Evolutionary conservation across 2,888 invertebrate species (phyloP), one percentile per base, ranked within the genome.

Genomic region (Trichogramma dendrolimi): DNA sequence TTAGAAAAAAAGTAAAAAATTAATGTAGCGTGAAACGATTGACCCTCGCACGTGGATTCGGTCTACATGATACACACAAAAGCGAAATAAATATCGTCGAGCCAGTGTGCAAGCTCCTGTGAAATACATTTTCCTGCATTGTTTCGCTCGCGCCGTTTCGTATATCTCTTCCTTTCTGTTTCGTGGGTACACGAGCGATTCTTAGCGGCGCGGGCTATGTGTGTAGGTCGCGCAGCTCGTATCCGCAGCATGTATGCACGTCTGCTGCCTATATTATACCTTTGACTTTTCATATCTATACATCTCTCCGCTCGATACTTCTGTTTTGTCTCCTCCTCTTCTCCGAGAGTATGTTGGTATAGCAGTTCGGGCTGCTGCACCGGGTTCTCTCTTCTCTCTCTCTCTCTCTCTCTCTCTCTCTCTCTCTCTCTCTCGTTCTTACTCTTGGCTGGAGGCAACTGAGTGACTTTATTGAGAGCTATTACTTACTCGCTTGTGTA

Each of bases 11-110:
- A 73, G 74, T 72, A 75, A 75, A 73, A 69, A 72, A 71, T 71
- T 73, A 75, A 73, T 73, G 74, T 75, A 75, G 73, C 75, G 73
- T 72, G 72, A 73, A 75, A 75, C 72, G 71, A 69, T 68, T 69
- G 66, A 61, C 67, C 61, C 69, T 68, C 68, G 68, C 61, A 53
- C 57, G 62, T 47, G 48, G 49, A 41, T 27, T 27, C 27, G 27
- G 27, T 27, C 27, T 27, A 27, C 27, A 27, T 38, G 60, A 44
- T 39, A 27, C 27, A 27, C 27, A 27, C 27, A 27, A 27, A 27
- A 27, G 27, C 27, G 27, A 27, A 27, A 27, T 27, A 27, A 27
- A 27, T 27, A 27, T 27, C 27, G 3, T 27, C 27, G 27, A 27
- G 27, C 27, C 3, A 2, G 61, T 57, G 65, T 56, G 60, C 60